Conservation (phyloP, 2,888 invertebrate genomes). For the Amblyjoppa fuscipennis region DNA sequence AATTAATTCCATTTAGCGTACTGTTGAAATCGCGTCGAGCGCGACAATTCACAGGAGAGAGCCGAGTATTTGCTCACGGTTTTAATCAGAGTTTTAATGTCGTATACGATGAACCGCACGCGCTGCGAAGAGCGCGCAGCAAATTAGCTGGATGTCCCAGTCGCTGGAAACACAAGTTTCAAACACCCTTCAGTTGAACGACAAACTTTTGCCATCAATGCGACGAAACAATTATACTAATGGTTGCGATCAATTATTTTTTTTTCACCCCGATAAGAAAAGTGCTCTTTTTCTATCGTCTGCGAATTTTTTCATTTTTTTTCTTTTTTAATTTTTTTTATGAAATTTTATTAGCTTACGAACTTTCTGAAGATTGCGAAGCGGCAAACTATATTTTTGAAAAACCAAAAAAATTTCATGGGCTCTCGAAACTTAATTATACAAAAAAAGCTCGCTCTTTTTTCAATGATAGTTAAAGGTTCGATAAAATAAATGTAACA, state of each 20-base stretch:
- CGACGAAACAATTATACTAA: not conserved
- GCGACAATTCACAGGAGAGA: constrained; percentile 11
- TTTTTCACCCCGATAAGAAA: not conserved
- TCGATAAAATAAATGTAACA: not conserved
- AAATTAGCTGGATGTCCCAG: constrained; percentile 39
- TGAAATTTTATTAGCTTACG: too few species aligned
- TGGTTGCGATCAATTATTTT: not conserved
- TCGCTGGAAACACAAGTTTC: constrained; percentile 6
- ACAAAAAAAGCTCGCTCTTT: constrained; percentile 16
- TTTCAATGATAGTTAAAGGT: too few species aligned
- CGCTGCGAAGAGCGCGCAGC: not conserved
- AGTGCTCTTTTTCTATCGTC: too few species aligned
- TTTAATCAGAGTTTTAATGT: constrained; percentile 25
- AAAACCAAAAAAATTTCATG: not conserved
- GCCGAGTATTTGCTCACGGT: constrained; percentile 32
- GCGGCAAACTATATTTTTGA: not conserved
- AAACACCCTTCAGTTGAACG: not conserved
- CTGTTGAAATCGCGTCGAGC: constrained; percentile 13
- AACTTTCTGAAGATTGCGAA: too few species aligned
- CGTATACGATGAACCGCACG: not conserved
- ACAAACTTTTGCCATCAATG: not conserved
- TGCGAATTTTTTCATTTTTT: too few species aligned
- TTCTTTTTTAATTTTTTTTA: too few species aligned
- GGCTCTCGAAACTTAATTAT: not conserved
- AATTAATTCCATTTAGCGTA: constrained; percentile 34